These are phyloP conservation scores for Cochlearius cochlearius DNA, from an alignment of 2,113 vertebrate genomes.

Conservation along the genomic window DNA sequence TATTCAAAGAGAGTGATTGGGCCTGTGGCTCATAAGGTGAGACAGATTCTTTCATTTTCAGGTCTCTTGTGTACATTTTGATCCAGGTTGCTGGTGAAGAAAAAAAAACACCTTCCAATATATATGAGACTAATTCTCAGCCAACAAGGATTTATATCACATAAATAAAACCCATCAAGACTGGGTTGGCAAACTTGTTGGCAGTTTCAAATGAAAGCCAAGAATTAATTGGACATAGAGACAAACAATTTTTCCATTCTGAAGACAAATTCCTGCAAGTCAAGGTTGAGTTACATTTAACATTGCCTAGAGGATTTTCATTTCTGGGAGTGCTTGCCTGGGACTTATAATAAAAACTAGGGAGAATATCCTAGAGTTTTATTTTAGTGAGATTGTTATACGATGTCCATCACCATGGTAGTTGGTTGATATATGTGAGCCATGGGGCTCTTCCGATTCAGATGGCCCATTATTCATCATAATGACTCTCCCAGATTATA, in stretches of 20 bases:
- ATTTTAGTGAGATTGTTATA: background rate
- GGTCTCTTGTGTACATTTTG: background rate
- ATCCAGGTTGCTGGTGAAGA: background rate
- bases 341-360: background rate
- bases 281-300: slow-evolving; percentile 42
- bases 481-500: background rate
- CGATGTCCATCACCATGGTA: background rate
- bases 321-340: background rate
- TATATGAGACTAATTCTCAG: background rate
- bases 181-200: background rate
- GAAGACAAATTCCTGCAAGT: slow-evolving; percentile 10
- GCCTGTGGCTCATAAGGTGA: background rate
- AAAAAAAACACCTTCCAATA: background rate
- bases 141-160: background rate
- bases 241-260: background rate
- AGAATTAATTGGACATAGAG: slow-evolving; percentile 32
- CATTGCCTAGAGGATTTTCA: background rate
- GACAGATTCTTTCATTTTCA: background rate
- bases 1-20: background rate
- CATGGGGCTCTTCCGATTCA: background rate
- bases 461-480: background rate
- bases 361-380: background rate
- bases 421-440: background rate
- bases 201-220: slow-evolving; percentile 27
- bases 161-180: slow-evolving; percentile 16